Evolutionary conservation across 1,140 invertebrate genomes (phyloP).

Genomic region (Onthophagus taurus): DNA sequence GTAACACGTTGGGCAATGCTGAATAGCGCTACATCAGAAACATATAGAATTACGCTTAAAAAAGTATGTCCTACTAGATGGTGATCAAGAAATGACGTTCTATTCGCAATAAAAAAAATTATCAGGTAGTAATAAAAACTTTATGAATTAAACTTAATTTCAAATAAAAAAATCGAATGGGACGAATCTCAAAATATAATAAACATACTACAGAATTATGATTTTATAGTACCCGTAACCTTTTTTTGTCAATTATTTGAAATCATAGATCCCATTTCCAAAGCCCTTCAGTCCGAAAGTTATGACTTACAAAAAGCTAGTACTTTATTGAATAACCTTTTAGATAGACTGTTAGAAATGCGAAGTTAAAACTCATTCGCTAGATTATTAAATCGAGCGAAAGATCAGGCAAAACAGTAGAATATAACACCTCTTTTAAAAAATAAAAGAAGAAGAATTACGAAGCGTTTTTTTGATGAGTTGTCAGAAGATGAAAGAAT

Average conservation of each 20-base stretch:
- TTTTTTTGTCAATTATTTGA: no score
- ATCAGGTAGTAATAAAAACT: conserved; percentile 20
- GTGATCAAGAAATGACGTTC: conserved; percentile 26
- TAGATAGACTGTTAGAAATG: conserved; percentile 26
- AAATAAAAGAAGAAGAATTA: conserved; percentile 7
- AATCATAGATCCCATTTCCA: no score
- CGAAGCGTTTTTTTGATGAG: conserved; percentile 3
- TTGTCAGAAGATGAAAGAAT: conserved; percentile 7
- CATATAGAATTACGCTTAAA: conserved; percentile 22
- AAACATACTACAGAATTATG: conserved; percentile 29
- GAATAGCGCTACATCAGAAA: conserved; percentile 16
- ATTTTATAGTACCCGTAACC: no score
- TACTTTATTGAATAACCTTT: conserved; percentile 30
- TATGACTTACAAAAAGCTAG: conserved; percentile 28
- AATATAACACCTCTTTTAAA: conserved; percentile 3
- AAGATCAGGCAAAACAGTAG: conserved; percentile 4
- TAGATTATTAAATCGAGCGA: conserved; percentile 19
- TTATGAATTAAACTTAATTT: conserved; percentile 19
- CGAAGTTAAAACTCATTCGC: conserved; percentile 24
- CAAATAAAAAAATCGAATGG: conserved; percentile 24
- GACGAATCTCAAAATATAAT: conserved; percentile 12
- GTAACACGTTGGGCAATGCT: conserved; percentile 19
- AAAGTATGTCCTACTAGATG: conserved; percentile 29
- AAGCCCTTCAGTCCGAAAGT: conserved; percentile 30
- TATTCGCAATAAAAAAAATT: conserved; percentile 21